Base-by-base conservation (phyloP, 1,140 invertebrate genomes). In the Phocides pigmalion region DNA sequence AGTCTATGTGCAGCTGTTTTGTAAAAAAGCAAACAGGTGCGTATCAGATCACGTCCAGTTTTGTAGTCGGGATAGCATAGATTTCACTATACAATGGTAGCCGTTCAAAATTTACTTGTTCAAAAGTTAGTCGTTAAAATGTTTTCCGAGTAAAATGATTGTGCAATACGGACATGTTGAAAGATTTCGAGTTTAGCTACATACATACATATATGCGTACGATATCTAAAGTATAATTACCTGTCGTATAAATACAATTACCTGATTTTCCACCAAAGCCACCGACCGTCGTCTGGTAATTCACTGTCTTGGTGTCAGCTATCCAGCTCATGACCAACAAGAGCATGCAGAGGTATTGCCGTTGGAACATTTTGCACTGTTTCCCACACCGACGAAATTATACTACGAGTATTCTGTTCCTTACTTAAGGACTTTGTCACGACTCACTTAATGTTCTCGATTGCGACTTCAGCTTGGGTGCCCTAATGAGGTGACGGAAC, bases 251-350 rank as follows among this genome's bases (percentile, higher is more conserved):
- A 8, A 19, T 61, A 56, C 54, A 58, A 19, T 78, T 81, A 85
- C 85, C 85, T 84, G 84, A 53, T 70, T 89, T 87, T 19, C 70
- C 67, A 15, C 67, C 71, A 58, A 72, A 68, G 39, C 63, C 77
- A 37, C 66, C 71, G 12, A 81, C 59, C 2, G 77, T 64, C 4
- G 76, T 69, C 61, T 84, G 81, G 53, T 87, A 89, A 61, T 70
- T 84, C 12, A 80, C 82, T 0, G 87, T 84, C 62, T 81, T 83
- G 17, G 87, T 79, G 59, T 81, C 73, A 6, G 73, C 83, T 15
- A 89, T 78, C 65, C 81, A 87, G 53, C 73, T 74, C 79, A 83
- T 79, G 25, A 89, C 42, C 11, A 87, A 41, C 37, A 87, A 12
- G 14, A 84, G 16, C 14, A 78, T 70, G 12, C 74, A 72, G 32